Evolutionary conservation across 2,888 invertebrate genomes (phyloP).

Genomic region (Drosophila robusta): DNA sequence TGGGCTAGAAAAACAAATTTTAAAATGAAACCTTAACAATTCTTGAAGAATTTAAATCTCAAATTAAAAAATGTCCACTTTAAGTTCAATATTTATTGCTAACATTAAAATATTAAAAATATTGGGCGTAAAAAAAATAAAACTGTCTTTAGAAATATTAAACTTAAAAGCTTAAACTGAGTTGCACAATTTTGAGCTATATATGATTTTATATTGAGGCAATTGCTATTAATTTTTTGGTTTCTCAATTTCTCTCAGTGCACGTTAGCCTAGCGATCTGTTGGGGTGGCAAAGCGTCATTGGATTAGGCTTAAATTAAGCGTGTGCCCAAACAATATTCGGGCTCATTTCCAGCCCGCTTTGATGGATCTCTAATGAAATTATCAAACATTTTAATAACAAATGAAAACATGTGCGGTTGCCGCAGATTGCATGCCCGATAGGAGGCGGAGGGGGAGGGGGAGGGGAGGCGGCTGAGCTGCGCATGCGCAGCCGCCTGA

Average conservation of each 20-base stretch:
- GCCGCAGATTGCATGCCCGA: conserved; percentile 72
- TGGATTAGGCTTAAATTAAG: conserved; percentile 84
- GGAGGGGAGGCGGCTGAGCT: not conserved
- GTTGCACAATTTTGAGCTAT: too few relatives aligned
- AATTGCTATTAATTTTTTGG: too few relatives aligned
- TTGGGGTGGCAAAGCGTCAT: conserved; percentile 1
- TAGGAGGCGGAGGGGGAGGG: not conserved
- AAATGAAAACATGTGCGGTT: conserved; percentile 84
- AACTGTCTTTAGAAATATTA: too few relatives aligned
- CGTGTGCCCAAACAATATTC: conserved; percentile 68
- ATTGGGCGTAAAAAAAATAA: too few relatives aligned
- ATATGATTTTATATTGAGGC: too few relatives aligned
- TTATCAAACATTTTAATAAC: conserved; percentile 84
- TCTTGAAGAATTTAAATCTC: too few relatives aligned
- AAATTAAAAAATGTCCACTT: too few relatives aligned
- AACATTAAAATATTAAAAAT: too few relatives aligned
- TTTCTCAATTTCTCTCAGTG: not conserved
- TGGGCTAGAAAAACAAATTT: too few relatives aligned
- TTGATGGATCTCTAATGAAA: conserved; percentile 76
- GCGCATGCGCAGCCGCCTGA: conserved; percentile 16
- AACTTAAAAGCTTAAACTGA: too few relatives aligned
- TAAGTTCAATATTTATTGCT: too few relatives aligned
- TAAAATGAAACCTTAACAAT: too few relatives aligned
- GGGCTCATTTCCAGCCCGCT: conserved; percentile 21
- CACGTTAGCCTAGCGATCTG: not conserved